Conservation (phyloP, 2,797 vertebrate species). For the Streptopelia turtur region DNA sequence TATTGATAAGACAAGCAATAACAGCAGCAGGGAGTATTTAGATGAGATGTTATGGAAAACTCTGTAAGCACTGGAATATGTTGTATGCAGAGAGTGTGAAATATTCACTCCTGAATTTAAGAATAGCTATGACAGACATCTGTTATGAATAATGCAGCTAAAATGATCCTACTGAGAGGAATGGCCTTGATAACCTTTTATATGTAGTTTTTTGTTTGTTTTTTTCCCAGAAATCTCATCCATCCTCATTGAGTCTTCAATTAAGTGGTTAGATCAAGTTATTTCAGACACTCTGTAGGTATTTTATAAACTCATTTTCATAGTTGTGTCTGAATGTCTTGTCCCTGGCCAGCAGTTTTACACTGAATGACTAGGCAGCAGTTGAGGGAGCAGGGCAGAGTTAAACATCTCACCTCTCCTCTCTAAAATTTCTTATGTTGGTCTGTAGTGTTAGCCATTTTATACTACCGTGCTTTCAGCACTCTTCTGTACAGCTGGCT, state of each 20-base stretch:
- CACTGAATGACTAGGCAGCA: background rate
- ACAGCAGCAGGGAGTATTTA: background rate
- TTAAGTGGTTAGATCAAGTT: background rate
- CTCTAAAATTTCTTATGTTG: background rate
- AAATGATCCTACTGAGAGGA: background rate
- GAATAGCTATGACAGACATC: background rate
- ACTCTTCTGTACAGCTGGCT: background rate
- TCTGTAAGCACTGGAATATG: background rate
- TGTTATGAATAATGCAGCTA: background rate
- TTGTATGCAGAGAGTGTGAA: background rate
- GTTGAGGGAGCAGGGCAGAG: background rate
- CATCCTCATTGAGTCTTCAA: background rate
- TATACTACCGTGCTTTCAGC: background rate
- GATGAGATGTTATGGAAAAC: background rate
- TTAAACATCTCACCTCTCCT: background rate
- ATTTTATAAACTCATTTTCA: slow-evolving; percentile 3
- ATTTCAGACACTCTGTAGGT: background rate
- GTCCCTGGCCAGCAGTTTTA: background rate
- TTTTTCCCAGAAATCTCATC: slow-evolving; percentile 10
- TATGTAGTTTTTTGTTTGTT: slow-evolving; percentile 27
- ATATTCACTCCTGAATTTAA: background rate
- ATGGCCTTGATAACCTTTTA: background rate
- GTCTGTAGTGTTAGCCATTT: background rate
- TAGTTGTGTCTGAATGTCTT: background rate
- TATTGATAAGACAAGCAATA: background rate